phyloP scores from a whole-genome alignment of 2,888 invertebrate genomes.

The Lamproptera curius region DNA sequence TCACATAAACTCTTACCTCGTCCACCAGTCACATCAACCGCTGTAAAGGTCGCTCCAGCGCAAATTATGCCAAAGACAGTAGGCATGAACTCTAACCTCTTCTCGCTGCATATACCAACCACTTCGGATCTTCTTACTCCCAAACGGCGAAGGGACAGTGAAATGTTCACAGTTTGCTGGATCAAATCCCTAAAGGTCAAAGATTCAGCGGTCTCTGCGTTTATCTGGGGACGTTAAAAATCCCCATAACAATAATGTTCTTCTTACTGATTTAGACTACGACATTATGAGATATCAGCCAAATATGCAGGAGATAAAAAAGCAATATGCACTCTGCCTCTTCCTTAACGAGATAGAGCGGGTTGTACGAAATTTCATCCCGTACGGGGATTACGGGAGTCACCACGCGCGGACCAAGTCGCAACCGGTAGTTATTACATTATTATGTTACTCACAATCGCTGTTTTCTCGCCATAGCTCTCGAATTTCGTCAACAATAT shows the following conservation, averaged over 20 bases:
- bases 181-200: slow-evolving; percentile 19
- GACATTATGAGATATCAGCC: no score
- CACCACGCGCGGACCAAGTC: no score
- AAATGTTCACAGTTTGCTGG: slow-evolving; percentile 17
- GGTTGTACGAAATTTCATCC: no score
- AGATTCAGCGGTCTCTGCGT: slow-evolving; percentile 18
- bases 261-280: no score
- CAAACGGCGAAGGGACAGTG: slow-evolving; percentile 18
- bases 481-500: neutral
- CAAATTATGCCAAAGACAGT: slow-evolving; percentile 33
- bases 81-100: slow-evolving; percentile 31
- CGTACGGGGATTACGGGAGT: no score
- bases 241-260: no score
- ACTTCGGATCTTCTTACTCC: slow-evolving; percentile 31
- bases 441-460: slow-evolving; percentile 1
- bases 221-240: slow-evolving; percentile 21
- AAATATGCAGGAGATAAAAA: no score
- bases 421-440: no score
- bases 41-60: slow-evolving; percentile 30
- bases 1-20: slow-evolving; percentile 25
- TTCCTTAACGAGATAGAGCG: no score
- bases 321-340: no score
- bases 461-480: neutral
- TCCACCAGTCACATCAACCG: slow-evolving; percentile 27
- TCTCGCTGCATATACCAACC: slow-evolving; percentile 35